A percentile compares a stretch with the other conserved stretches of the same genome.
phyloP scores from a whole-genome alignment of 2,888 invertebrate species.

The Cylloceria caligata region DNA sequence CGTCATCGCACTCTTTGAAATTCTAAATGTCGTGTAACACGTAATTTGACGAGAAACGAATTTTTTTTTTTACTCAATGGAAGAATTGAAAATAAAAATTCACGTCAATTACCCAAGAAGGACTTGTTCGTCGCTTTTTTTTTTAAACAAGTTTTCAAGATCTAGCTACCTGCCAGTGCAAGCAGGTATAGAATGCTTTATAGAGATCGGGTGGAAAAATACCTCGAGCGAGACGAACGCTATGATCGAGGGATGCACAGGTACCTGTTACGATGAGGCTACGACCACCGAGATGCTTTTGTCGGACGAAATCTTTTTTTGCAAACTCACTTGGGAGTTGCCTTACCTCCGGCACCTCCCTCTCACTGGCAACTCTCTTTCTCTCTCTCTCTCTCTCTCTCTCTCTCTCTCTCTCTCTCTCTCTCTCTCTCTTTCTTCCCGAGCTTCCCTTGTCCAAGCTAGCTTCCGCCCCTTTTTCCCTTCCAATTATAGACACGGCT shows the following conservation, averaged over 20 bases:
- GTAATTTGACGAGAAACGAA: not conserved
- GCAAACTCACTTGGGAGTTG: slow-evolving; percentile 27
- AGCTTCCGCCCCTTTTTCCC: slow-evolving; percentile 31
- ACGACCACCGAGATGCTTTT: slow-evolving; percentile 8
- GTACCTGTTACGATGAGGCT: slow-evolving; percentile 13
- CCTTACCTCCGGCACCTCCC: not conserved
- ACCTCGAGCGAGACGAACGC: slow-evolving; percentile 36
- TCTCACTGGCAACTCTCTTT: not conserved
- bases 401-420: not conserved
- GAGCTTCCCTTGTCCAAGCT: slow-evolving; percentile 13
- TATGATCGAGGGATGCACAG: slow-evolving; percentile 28
- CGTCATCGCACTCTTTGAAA: not conserved
- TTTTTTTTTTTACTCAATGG: too few relatives aligned
- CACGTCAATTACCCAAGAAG: slow-evolving; percentile 22
- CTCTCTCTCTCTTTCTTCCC: slow-evolving; percentile 6
- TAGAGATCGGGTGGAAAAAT: slow-evolving; percentile 46
- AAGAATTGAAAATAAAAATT: not conserved
- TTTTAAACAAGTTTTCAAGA: too few relatives aligned
- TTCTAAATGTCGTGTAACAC: not conserved
- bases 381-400: not conserved
- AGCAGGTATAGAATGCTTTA: slow-evolving; percentile 36
- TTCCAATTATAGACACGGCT: slow-evolving; percentile 33
- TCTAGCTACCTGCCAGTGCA: slow-evolving; percentile 22
- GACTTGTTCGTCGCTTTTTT: slow-evolving; percentile 20
- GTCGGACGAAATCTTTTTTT: slow-evolving; percentile 47